Evolutionary conservation across 2,113 vertebrate genomes (phyloP), one percentile per base, ranked within the genome.

Genomic region (Cyprinodon brontotheroides): DNA sequence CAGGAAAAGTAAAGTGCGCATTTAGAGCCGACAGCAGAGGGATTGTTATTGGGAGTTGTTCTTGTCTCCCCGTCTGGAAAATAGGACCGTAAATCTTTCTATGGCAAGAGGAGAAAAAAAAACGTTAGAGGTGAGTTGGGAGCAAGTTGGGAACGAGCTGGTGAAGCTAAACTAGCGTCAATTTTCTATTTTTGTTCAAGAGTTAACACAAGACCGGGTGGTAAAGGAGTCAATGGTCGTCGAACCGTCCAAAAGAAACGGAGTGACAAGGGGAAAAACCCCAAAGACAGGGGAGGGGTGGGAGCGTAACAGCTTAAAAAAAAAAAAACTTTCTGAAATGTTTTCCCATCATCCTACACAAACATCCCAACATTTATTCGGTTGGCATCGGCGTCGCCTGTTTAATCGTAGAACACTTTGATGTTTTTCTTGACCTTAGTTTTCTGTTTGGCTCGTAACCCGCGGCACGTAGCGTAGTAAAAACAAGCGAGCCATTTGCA

Each of bases 321-420:
- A 13, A 13, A 50, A 22, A 65, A 91, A 95, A 94, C 93, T 95
- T 95, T 93, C 81, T 90, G 78, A 84, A 89, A 91, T 94, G 92
- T 94, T 93, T 88, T 78, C 78, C 84, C 84, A 84, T 89, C 89
- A 82, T 86, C 79, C 81, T 59, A 48, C 29, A n/a, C 40, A 48
- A 59, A 74, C 50, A 50, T 36, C 17, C 29, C 17, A 29, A 20
- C 43, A 47, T 15, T 11, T 11, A 12, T 17, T 15, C 47, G 11
- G 29, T 13, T 36, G 29, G 17, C 37, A 5, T 39, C 29, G 61
- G 73, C 45, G 29, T 3, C 29, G 15, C 43, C 20, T 57, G 41
- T 22, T 4, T n/a, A 29, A 41, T 17, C 41, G 68, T 77, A 50
- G 63, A 78, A 15, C 57, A 85, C 89, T 91, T 87, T 85, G 29